A percentile compares a stretch with the other conserved stretches of the same genome.
Evolutionary conservation across 2,888 invertebrate genomes (phyloP).

Genomic region (Acanthoscelides obtectus): DNA sequence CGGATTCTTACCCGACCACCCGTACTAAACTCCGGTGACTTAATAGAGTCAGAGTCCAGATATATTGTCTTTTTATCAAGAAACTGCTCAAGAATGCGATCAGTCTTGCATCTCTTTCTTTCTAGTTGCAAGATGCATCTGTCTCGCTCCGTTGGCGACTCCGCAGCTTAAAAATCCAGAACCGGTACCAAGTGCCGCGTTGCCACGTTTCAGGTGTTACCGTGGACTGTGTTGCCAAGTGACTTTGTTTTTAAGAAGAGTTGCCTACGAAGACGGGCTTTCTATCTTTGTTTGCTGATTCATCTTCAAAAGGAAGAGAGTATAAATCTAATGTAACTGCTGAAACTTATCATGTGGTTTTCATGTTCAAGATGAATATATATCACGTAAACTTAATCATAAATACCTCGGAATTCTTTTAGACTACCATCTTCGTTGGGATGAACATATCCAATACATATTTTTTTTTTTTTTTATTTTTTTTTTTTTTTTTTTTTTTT

Average conservation of each 20-base stretch:
- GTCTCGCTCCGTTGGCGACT: conserved; percentile 7
- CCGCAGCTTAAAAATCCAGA: conserved; percentile 11
- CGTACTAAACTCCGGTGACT: conserved; percentile 12
- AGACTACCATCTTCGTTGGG: too few relatives aligned
- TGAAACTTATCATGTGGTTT: too few relatives aligned
- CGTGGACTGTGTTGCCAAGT: conserved; percentile 6
- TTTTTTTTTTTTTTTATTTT: too few relatives aligned
- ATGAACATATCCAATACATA: too few relatives aligned
- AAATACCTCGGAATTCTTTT: too few relatives aligned
- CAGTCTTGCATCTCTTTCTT: conserved; percentile 13
- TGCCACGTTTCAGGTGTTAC: neutral
- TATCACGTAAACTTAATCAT: too few relatives aligned
- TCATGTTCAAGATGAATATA: too few relatives aligned
- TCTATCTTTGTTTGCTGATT: too few relatives aligned
- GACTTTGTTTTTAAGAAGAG: neutral
- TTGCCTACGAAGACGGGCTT: too few relatives aligned
- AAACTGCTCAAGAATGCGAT: conserved; percentile 28
- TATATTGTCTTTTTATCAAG: conserved; percentile 28
- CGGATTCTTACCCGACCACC: conserved; percentile 4
- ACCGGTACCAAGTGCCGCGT: conserved; percentile 8
- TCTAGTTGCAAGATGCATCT: neutral
- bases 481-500: too few relatives aligned
- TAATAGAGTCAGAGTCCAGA: conserved; percentile 16
- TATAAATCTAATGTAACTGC: too few relatives aligned
- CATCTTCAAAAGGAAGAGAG: too few relatives aligned